These are phyloP conservation scores for Lagopus muta DNA, from an alignment of 2,113 vertebrate species.

Conservation along the genomic window DNA sequence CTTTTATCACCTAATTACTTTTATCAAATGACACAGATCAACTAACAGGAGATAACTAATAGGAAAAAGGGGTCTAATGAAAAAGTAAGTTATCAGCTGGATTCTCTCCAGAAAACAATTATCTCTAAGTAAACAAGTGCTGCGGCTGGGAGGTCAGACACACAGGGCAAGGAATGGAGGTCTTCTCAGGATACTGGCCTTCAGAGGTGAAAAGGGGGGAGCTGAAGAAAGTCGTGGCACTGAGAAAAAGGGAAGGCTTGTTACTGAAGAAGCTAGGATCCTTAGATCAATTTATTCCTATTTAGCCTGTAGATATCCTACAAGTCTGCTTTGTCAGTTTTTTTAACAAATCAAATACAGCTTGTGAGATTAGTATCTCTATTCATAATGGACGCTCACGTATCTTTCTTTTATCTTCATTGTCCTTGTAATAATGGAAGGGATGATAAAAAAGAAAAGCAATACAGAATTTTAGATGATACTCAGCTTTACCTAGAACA, in stretches of 20 bases:
- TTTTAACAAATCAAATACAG: neutral
- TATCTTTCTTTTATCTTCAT: neutral
- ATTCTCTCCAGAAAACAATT: conserved; percentile 53
- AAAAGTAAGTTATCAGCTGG: conserved; percentile 62
- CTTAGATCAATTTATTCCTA: neutral
- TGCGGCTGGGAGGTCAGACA: conserved; percentile 46
- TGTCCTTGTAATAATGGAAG: neutral
- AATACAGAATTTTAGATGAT: neutral
- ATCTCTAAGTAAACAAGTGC: conserved; percentile 56
- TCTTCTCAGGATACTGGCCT: conserved; percentile 40
- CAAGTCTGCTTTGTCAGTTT: neutral
- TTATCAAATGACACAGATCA: conserved; percentile 69
- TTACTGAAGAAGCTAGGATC: neutral
- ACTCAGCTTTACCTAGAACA: neutral
- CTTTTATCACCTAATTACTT: conserved; percentile 67
- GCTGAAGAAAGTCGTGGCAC: neutral
- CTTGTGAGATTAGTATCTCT: neutral
- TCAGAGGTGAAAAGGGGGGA: neutral
- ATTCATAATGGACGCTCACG: neutral
- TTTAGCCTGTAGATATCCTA: neutral
- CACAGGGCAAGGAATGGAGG: neutral
- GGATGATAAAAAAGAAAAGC: neutral
- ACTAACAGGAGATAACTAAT: conserved; percentile 60
- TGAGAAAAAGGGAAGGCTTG: neutral
- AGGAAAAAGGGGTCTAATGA: conserved; percentile 48